Evolutionary conservation across 2,113 vertebrate species (phyloP).

Genomic region (Ophiodon elongatus): DNA sequence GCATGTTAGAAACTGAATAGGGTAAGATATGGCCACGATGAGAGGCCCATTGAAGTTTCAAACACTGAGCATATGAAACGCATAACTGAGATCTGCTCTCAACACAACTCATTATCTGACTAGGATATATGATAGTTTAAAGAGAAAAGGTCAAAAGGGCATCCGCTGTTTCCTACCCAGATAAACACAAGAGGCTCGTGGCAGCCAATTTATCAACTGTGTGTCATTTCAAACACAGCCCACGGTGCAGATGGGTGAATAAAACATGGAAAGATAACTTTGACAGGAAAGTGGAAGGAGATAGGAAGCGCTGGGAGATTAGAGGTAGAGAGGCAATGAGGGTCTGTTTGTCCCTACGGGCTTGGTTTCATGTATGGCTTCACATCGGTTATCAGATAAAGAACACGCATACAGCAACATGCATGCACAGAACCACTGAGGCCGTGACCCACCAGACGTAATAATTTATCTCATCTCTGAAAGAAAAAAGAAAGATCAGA

Average conservation of each 20-base stretch:
- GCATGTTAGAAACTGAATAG: neutral
- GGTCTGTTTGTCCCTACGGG: conserved; percentile 27
- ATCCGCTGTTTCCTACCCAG: conserved; percentile 23
- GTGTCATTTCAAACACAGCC: conserved; percentile 51
- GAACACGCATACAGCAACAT: neutral
- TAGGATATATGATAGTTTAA: conserved; percentile 15
- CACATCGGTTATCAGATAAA: conserved; percentile 25
- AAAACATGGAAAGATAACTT: conserved; percentile 70
- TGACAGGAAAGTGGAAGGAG: conserved; percentile 54
- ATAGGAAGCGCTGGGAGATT: conserved; percentile 53
- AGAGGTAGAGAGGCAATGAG: conserved; percentile 39
- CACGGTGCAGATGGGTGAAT: conserved; percentile 47
- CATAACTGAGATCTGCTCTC: conserved; percentile 2
- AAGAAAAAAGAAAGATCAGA: neutral
- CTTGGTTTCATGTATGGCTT: conserved; percentile 43
- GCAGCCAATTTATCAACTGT: conserved; percentile 40
- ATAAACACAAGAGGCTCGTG: conserved; percentile 47
- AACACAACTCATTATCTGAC: conserved; percentile 11
- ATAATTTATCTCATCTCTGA: neutral
- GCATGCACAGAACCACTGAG: conserved; percentile 3
- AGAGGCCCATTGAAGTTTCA: neutral
- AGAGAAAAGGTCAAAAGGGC: conserved; percentile 30
- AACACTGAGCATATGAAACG: neutral
- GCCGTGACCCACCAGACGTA: neutral
- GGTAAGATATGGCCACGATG: neutral